Evolutionary conservation across 2,888 invertebrate genomes (phyloP).

Genomic region (Drosophila neotestacea): DNA sequence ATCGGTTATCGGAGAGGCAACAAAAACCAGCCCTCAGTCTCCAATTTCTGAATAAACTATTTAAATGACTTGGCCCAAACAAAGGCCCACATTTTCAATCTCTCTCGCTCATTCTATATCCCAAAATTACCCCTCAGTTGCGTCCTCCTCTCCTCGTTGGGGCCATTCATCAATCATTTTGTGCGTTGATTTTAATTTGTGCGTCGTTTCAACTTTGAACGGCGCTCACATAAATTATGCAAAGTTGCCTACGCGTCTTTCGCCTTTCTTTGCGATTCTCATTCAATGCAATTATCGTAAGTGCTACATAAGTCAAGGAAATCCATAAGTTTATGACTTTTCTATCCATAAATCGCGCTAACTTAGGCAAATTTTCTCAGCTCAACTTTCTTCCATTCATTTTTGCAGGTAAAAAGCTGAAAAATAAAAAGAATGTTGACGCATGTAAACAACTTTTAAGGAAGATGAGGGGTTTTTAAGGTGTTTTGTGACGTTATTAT

Average conservation of each 20-base stretch:
- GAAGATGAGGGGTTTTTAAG: not conserved
- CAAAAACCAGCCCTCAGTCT: constrained; percentile 23
- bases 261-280: constrained; percentile 40
- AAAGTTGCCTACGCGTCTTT: constrained; percentile 60
- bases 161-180: constrained; percentile 75
- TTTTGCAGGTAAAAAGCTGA: constrained; percentile 33
- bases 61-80: constrained; percentile 53
- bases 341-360: constrained; percentile 72
- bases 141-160: not conserved
- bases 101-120: not conserved
- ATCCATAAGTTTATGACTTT: constrained; percentile 79
- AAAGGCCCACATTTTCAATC: constrained; percentile 26
- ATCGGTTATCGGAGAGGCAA: constrained; percentile 48
- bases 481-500: not conserved
- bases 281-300: constrained; percentile 78
- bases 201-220: constrained; percentile 76
- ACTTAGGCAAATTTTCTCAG: constrained; percentile 61
- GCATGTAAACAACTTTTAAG: constrained; percentile 57
- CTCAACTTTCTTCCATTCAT: constrained; percentile 46
- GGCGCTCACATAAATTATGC: constrained; percentile 73
- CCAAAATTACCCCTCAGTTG: not conserved
- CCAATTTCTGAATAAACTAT: constrained; percentile 55
- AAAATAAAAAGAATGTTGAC: constrained; percentile 30
- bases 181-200: constrained; percentile 80
- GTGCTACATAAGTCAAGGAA: constrained; percentile 75